These are phyloP conservation scores for Sebastes iracundus DNA, from an alignment of 2,797 vertebrate species.

Conservation along the genomic window DNA sequence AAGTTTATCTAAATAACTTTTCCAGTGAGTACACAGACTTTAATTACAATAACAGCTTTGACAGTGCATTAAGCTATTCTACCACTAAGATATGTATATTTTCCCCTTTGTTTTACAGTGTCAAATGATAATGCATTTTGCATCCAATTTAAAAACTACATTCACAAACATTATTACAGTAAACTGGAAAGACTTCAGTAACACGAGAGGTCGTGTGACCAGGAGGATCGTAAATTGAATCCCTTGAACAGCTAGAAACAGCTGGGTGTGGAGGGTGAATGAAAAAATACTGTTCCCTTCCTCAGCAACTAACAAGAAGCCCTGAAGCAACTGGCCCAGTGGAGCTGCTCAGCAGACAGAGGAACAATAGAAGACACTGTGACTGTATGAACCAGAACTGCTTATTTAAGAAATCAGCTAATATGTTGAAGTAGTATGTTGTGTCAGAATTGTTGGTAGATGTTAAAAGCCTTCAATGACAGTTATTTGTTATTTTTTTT, in stretches of 20 bases:
- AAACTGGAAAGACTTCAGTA: constrained; percentile 10
- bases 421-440: neutral
- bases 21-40: neutral
- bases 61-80: neutral
- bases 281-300: constrained; percentile 9
- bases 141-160: neutral
- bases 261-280: neutral
- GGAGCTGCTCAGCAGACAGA: constrained; percentile 27
- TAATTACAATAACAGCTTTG: neutral
- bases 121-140: neutral
- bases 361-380: constrained; percentile 39
- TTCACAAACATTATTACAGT: neutral
- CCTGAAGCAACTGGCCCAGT: constrained; percentile 35
- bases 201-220: neutral
- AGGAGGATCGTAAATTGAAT: constrained; percentile 4
- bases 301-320: constrained; percentile 28
- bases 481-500: neutral
- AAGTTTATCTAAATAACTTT: neutral
- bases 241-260: neutral
- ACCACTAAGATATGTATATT: fast-evolving
- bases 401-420: neutral
- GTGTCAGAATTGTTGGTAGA: neutral
- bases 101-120: neutral
- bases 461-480: neutral
- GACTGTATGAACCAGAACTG: constrained; percentile 17